A percentile compares a stretch with the other conserved stretches of the same genome.
phyloP scores from a whole-genome alignment of 2,888 invertebrate species.

The Athripsodes cinereus region DNA sequence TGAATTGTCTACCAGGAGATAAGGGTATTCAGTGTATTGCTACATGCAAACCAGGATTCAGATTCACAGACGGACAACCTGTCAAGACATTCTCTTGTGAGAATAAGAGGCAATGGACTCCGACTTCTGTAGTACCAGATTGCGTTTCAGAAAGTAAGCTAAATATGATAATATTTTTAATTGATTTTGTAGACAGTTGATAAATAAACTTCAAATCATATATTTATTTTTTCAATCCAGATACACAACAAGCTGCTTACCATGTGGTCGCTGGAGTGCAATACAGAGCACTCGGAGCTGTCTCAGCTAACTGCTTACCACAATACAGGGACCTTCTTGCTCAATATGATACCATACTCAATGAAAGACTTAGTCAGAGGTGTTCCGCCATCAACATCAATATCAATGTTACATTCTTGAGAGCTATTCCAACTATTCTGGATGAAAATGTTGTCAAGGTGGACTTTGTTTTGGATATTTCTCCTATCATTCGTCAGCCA shows the following conservation, averaged over 20 bases:
- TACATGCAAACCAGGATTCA: constrained; percentile 80
- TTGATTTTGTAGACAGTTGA: not conserved
- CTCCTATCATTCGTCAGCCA: constrained; percentile 83
- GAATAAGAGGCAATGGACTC: constrained; percentile 75
- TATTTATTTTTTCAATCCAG: constrained; percentile 40
- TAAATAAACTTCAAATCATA: not conserved
- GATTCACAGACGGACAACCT: constrained; percentile 87
- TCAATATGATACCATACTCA: constrained; percentile 74
- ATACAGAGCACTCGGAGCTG: constrained; percentile 86
- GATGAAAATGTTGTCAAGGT: constrained; percentile 87
- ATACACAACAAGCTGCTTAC: constrained; percentile 92
- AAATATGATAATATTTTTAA: not conserved
- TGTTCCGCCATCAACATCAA: constrained; percentile 93
- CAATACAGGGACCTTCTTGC: constrained; percentile 80
- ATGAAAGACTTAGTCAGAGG: constrained; percentile 77
- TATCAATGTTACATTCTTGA: constrained; percentile 87
- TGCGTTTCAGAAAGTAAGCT: constrained; percentile 85
- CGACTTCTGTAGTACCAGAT: constrained; percentile 85
- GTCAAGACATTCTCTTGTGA: constrained; percentile 83
- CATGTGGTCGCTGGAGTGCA: constrained; percentile 82
- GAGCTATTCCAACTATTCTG: constrained; percentile 69
- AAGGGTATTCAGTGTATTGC: constrained; percentile 82
- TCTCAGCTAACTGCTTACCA: constrained; percentile 73
- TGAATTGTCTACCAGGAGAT: constrained; percentile 81
- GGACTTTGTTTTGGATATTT: constrained; percentile 82